Evolutionary conservation across 1,140 invertebrate species (phyloP).

Genomic region (Bradynema listronoti): DNA sequence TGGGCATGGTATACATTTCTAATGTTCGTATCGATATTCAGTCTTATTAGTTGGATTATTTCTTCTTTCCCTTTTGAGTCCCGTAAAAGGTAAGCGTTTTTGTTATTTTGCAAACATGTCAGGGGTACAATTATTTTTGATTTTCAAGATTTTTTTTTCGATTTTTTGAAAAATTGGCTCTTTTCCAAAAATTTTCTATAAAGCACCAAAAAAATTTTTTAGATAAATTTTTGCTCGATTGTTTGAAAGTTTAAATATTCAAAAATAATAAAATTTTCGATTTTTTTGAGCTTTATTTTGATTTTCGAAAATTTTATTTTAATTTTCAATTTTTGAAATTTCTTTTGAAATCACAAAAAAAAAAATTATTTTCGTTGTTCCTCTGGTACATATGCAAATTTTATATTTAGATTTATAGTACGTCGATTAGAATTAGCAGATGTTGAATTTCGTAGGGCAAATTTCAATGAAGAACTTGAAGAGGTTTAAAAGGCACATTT

Average conservation of each 20-base stretch:
- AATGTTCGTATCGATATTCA: constrained; percentile 58
- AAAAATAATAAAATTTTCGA: too few species aligned
- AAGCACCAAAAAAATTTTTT: too few species aligned
- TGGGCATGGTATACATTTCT: constrained; percentile 63
- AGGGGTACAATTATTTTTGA: too few species aligned
- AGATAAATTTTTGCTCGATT: too few species aligned
- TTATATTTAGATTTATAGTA: constrained; percentile 48
- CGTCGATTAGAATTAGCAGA: constrained; percentile 55
- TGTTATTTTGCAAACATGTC: too few species aligned
- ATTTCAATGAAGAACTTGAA: constrained; percentile 38
- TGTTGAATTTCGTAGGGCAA: constrained; percentile 45
- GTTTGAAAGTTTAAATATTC: too few species aligned
- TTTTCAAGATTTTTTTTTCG: too few species aligned
- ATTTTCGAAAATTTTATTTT: not conserved
- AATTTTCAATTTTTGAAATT: not conserved
- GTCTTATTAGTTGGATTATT: constrained; percentile 44
- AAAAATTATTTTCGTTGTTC: too few species aligned
- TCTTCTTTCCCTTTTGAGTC: constrained; percentile 48
- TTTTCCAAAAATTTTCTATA: too few species aligned
- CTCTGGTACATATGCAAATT: constrained; percentile 6
- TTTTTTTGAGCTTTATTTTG: too few species aligned
- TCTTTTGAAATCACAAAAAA: constrained; percentile 10
- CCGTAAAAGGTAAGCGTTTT: constrained; percentile 25
- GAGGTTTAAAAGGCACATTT: too few species aligned
- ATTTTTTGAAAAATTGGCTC: too few species aligned